Evolutionary conservation across 2,888 invertebrate genomes (phyloP), one percentile per base, ranked within the genome.

Genomic region (Stratiomys singularior): DNA sequence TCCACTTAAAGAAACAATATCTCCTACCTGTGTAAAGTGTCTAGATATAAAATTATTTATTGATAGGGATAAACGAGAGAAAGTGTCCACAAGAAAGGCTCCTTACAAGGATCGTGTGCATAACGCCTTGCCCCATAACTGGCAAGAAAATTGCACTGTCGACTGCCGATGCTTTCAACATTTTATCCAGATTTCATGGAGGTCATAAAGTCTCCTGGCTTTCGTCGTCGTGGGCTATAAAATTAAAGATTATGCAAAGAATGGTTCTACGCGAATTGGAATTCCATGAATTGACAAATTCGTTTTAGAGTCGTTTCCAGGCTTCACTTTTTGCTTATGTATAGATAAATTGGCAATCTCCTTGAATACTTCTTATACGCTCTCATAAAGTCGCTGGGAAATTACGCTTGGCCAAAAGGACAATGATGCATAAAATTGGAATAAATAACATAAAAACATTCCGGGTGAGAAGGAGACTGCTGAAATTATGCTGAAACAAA

Each of bases 121-220:
- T 69, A 63, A 76, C 64, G 37, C 44, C 30, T 7, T 37, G 76
- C 74, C 27, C 72, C 28, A 69, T 76, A 69, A 71, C 67, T 78
- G 3, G 37, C 63, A 13, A 56, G 47, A 46, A 76, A 76, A 78
- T 78, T 78, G 78, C 78, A 76, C 66, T 37, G 71, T 44, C 76
- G 71, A 76, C 67, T 78, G 78, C 69, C 63, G 64, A 67, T 69
- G 52, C 66, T 71, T n/a, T 30, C 63, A 30, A 64, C 13, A 52
- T 56, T 76, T 71, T 52, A 69, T 76, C 56, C 71, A 64, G 78
- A 78, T 76, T 76, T 64, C 21, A 66, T 66, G 72, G 30, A 15
- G 72, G 74, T 30, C 76, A 56, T 78, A 69, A 78, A 78, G 72
- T 78, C 37, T 74, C 27, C 27, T 63, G 5, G 21, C n/a, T 60